Evolutionary conservation across 1,140 invertebrate species (phyloP).

Genomic region (Drosophila pectinifera): DNA sequence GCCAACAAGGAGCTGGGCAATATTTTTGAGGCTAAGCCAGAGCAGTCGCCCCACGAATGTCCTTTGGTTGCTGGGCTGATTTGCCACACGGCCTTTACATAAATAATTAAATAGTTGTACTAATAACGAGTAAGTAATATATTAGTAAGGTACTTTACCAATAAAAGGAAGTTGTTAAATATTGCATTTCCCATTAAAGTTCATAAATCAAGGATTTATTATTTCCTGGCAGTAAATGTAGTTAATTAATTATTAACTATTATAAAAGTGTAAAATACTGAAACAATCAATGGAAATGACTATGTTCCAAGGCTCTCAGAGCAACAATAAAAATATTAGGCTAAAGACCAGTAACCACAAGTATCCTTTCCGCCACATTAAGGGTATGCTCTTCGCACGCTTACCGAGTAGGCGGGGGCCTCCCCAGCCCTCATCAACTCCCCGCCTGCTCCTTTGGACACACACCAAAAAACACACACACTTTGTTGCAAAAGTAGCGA

Average conservation of each 20-base stretch:
- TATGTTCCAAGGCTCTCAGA: no score
- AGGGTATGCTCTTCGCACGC: slow-evolving; percentile 14
- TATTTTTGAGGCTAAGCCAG: neutral
- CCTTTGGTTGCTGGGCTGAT: no score
- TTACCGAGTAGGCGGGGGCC: neutral
- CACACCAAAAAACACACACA: slow-evolving; percentile 42
- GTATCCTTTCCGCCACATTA: neutral
- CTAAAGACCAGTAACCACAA: slow-evolving; percentile 1
- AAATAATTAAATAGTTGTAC: no score
- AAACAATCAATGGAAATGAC: no score
- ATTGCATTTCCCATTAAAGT: neutral
- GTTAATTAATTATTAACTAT: no score
- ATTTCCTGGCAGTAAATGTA: neutral
- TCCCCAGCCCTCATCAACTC: neutral
- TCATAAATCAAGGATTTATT: neutral
- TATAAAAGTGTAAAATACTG: no score
- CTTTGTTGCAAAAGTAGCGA: slow-evolving; percentile 65
- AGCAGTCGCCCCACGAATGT: neutral
- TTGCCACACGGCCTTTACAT: no score
- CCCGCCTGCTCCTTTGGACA: neutral
- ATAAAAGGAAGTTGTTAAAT: neutral
- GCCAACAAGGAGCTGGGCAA: slow-evolving; percentile 2
- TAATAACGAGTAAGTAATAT: neutral
- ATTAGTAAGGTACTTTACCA: neutral
- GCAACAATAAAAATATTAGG: neutral